Evolutionary conservation across 2,113 vertebrate species (phyloP), one percentile per base, ranked within the genome.

Genomic region (Urocynchramus pylzowi): DNA sequence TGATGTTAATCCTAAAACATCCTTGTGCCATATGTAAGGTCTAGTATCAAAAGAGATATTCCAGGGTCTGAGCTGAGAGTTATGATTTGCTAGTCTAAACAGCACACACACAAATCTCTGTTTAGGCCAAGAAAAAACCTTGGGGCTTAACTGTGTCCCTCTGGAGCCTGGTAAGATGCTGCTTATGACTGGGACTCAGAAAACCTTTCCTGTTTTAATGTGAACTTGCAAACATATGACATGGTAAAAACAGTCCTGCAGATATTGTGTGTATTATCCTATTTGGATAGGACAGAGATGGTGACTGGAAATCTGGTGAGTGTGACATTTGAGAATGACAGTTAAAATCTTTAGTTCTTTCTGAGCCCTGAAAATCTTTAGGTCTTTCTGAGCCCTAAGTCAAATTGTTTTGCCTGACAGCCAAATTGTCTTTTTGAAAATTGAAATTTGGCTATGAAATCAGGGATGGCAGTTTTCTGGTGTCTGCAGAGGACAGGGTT

Each of bases 121-220:
- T 86, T 80, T 92, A 95, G 92, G 59, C 85, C 54, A 74, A 90
- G 79, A 81, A 47, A 88, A 85, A 91, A 80, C 59, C 64, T 77
- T 84, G 75, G 16, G 16, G 50, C 67, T 91, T 96, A 85, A 61
- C 44, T 2, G 0, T 2, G 2, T 76, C 35, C 50, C 35, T 88
- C 71, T 91, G 89, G 52, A 82, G 49, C 39, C 33, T 91, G 33
- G 7, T 87, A 54, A 82, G 54, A 63, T 73, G 67, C 31, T 89
- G 20, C 44, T 87, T 91, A 41, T 82, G 77, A 18, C 35, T 45
- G 16, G 21, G 35, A 65, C 24, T 73, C 30, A 47, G 28, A 41
- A 76, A 65, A 67, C 5, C 7, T 73, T 39, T 56, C 10, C 57
- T 70, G 14, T 76, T 67, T 31, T 14, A 5, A 7, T 21, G 35